Percentiles rank a stretch among this genome's conserved stretches.
Evolutionary conservation across 2,888 invertebrate genomes (phyloP).

Genomic region (Noctua pronuba): DNA sequence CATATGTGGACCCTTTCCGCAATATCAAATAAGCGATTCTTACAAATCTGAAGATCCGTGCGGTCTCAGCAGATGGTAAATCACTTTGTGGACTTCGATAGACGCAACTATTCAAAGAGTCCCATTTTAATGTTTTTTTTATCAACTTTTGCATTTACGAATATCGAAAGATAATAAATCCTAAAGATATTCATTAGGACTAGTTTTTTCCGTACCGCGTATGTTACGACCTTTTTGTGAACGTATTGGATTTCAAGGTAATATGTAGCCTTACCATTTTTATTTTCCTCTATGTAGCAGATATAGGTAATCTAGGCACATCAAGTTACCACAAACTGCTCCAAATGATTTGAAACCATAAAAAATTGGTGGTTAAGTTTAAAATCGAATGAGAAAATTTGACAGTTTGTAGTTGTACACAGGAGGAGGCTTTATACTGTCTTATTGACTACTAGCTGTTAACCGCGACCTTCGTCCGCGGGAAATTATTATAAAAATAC

Average conservation of each 20-base stretch:
- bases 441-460: neutral
- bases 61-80: constrained; percentile 15
- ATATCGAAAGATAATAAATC: neutral
- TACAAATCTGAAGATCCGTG: constrained; percentile 10
- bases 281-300: neutral
- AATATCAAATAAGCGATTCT: constrained; percentile 26
- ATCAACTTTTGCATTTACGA: neutral
- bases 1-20: neutral
- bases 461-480: no score
- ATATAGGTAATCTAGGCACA: neutral
- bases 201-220: neutral
- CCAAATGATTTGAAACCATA: no score
- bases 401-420: no score
- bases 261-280: neutral
- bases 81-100: constrained; percentile 16
- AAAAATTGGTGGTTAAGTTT: no score
- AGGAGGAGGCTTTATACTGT: neutral
- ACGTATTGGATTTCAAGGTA: neutral
- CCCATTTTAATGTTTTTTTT: neutral
- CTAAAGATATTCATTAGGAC: neutral
- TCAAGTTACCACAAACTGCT: no score
- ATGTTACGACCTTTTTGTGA: neutral
- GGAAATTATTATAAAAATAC: no score
- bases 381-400: no score
- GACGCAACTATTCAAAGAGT: neutral